A percentile compares a stretch with the other conserved stretches of the same genome.
Evolutionary conservation across 1,140 invertebrate species (phyloP).

Genomic region (Aplysia californica): DNA sequence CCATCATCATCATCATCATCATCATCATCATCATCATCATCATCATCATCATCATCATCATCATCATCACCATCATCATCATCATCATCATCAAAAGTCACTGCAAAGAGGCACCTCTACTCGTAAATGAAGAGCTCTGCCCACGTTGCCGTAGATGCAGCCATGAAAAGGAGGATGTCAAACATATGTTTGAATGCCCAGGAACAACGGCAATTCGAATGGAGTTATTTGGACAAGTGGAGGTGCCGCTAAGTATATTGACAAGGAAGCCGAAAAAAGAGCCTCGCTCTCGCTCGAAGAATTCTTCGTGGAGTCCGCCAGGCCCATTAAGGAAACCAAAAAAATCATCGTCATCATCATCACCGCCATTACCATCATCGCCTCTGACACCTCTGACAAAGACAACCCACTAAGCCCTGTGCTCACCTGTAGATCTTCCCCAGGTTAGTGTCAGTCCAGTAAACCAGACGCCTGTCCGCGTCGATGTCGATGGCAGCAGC

Average conservation of each 20-base stretch:
- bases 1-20: slow-evolving; percentile 18
- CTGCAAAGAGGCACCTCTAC: too few relatives aligned
- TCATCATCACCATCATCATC: slow-evolving; percentile 8
- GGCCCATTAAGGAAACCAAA: not conserved
- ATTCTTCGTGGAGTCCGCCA: not conserved
- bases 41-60: slow-evolving; percentile 18
- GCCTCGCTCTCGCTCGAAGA: too few relatives aligned
- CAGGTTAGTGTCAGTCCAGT: slow-evolving; percentile 92
- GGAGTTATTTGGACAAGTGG: too few relatives aligned
- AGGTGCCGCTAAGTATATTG: too few relatives aligned
- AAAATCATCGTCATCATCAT: slow-evolving; percentile 9
- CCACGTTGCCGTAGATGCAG: too few relatives aligned
- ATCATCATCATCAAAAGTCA: slow-evolving; percentile 9
- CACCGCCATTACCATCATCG: not conserved
- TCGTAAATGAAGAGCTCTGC: too few relatives aligned
- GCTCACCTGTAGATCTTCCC: slow-evolving; percentile 63
- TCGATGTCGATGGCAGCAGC: slow-evolving; percentile 90
- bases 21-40: slow-evolving; percentile 19
- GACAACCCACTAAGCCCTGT: too few relatives aligned
- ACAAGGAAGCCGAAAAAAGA: too few relatives aligned
- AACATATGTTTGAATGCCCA: too few relatives aligned
- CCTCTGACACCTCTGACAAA: too few relatives aligned
- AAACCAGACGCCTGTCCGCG: slow-evolving; percentile 81
- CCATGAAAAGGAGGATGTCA: too few relatives aligned
- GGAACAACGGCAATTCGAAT: too few relatives aligned